A percentile compares a stretch with the other conserved stretches of the same genome.
Evolutionary conservation across 2,888 invertebrate species (phyloP).

Genomic region (Drosophila eohydei): DNA sequence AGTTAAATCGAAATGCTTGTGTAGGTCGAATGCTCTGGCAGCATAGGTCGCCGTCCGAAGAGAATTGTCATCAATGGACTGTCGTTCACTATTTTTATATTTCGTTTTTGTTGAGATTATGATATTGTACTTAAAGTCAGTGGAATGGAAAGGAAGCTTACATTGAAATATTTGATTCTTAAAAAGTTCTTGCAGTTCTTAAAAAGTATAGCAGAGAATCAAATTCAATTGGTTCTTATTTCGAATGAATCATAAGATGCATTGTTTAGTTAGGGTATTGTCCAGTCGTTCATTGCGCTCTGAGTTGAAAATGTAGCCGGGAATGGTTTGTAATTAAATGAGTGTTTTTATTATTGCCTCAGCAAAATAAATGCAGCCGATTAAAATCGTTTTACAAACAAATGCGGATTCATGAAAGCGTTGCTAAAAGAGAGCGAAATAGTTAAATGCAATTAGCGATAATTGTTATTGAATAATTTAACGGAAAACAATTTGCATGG

Average conservation of each 20-base stretch:
- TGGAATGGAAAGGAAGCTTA: too few species aligned
- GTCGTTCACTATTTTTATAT: too few species aligned
- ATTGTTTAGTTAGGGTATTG: background rate
- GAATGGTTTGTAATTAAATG: constrained; percentile 25
- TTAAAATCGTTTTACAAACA: constrained; percentile 20
- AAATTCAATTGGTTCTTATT: too few species aligned
- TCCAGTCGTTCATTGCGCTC: background rate
- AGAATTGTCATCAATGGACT: too few species aligned
- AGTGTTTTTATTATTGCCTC: constrained; percentile 12
- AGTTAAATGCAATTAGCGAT: constrained; percentile 33
- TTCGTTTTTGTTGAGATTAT: too few species aligned
- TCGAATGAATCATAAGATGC: too few species aligned
- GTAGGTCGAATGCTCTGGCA: too few species aligned
- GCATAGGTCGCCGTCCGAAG: too few species aligned
- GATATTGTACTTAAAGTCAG: too few species aligned
- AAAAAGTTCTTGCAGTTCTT: too few species aligned
- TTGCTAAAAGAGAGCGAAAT: constrained; percentile 9
- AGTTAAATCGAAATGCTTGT: background rate
- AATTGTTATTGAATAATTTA: constrained; percentile 50
- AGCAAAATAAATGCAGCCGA: constrained; percentile 16
- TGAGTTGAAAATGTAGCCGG: background rate
- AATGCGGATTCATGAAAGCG: constrained; percentile 6
- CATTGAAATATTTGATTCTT: too few species aligned
- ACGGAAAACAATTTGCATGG: constrained; percentile 14
- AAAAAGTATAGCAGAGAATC: too few species aligned